Base-by-base conservation (phyloP, 2,113 vertebrate species). In the Stigmatopora argus region DNA sequence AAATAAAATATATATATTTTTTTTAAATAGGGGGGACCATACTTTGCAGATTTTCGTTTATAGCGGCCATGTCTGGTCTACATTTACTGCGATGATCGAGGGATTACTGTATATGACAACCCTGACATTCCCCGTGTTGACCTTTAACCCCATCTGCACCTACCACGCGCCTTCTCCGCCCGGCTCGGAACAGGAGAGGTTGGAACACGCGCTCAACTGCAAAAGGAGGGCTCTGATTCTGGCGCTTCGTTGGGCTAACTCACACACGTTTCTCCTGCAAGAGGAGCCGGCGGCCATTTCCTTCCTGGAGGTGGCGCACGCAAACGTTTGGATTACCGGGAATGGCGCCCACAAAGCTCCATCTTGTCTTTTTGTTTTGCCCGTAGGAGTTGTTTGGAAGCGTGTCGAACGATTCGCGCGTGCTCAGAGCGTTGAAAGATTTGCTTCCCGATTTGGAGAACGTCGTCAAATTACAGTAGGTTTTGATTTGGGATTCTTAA, bases 171-270 rank as follows among this genome's bases (percentile, higher is more conserved):
- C 94, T 78, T 89, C 94, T 73, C 95, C 94, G 0, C 95, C 95
- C 68, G 95, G 94, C 73, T 94, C 95, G 4, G 96, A 99, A 62
- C 96, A 98, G 84, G 96, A 99, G 84, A 93, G 93, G 70, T 74
- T 96, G 90, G 95, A 99, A 78, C 96, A 96, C 47, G 85, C 93
- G 1, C 83, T 97, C 70, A 95, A 94, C 89, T 94, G 87, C 58
- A 99, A 99, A 85, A 92, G 93, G 53, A 86, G 93, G 74, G 94
- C 92, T 73, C 85, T 97, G 70, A 93, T 92, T 57, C 89, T 99
- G 86, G 90, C 95, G 69, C 84, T 96, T 66, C 95, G 94, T 73
- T 99, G 96, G 96, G 92, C 93, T 0, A 88, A 87, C 69, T 75
- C 91, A 18, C 93, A 95, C 52, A 91, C 92, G 11, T 95, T 96